A percentile compares a stretch with the other conserved stretches of the same genome.
Evolutionary conservation across 2,888 invertebrate genomes (phyloP).

Genomic region (Dromius quadrimaculatus): DNA sequence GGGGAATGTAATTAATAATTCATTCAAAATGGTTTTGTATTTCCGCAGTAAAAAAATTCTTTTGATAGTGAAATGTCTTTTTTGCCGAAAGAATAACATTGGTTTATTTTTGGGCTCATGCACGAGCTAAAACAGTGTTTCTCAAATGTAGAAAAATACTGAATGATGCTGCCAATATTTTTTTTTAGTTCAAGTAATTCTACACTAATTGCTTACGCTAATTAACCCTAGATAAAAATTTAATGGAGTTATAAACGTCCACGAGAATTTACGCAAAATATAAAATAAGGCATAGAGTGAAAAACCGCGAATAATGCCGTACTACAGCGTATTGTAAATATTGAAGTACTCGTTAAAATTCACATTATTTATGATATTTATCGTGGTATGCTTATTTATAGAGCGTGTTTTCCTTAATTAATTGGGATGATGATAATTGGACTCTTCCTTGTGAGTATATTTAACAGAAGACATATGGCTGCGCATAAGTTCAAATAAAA

Average conservation of each 20-base stretch:
- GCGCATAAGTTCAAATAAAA: slow-evolving; percentile 27
- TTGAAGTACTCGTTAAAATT: neutral
- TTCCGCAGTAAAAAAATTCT: slow-evolving; percentile 35
- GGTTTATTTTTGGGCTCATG: slow-evolving; percentile 12
- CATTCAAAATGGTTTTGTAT: slow-evolving; percentile 38
- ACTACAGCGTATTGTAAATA: neutral
- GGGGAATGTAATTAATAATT: slow-evolving; percentile 39
- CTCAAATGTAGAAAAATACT: too few relatives aligned
- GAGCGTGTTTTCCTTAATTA: slow-evolving; percentile 42
- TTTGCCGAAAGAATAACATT: slow-evolving; percentile 20
- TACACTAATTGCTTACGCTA: neutral
- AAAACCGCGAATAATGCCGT: neutral
- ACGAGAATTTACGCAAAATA: neutral
- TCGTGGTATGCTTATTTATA: slow-evolving; percentile 35
- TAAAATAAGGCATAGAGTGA: slow-evolving; percentile 1
- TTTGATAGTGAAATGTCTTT: slow-evolving; percentile 40
- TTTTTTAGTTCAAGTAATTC: neutral
- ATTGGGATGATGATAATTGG: slow-evolving; percentile 46
- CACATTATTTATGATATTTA: slow-evolving; percentile 26
- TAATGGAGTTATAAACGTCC: slow-evolving; percentile 20
- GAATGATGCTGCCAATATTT: too few relatives aligned
- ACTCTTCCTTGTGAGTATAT: slow-evolving; percentile 36
- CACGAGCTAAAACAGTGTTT: slow-evolving; percentile 1
- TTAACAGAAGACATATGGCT: slow-evolving; percentile 41
- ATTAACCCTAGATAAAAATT: slow-evolving; percentile 26